Percentiles rank a stretch among this genome's conserved stretches.
phyloP scores from a whole-genome alignment of 2,888 invertebrate genomes.

The Cephonodes hylas region DNA sequence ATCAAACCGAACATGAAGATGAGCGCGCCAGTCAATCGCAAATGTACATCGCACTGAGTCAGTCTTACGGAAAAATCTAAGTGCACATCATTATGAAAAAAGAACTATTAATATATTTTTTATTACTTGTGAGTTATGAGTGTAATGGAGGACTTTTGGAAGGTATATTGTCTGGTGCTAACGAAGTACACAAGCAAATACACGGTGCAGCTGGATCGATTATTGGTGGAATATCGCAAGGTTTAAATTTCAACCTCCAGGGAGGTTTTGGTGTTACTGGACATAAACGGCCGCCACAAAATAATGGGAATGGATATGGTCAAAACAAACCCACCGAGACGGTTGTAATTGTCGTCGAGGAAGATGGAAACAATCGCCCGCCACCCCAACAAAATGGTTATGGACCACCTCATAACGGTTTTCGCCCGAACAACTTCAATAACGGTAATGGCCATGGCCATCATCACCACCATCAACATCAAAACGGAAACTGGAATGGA shows the following conservation, averaged over 20 bases:
- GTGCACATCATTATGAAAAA: slow-evolving; percentile 21
- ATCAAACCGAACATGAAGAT: slow-evolving; percentile 33
- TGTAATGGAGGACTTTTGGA: slow-evolving; percentile 36
- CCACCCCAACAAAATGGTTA: slow-evolving; percentile 25
- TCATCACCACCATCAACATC: slow-evolving; percentile 16
- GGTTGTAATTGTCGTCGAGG: slow-evolving; percentile 42
- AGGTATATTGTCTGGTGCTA: slow-evolving; percentile 40
- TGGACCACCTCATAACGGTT: slow-evolving; percentile 27
- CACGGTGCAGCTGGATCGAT: slow-evolving; percentile 47
- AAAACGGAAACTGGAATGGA: slow-evolving; percentile 16
- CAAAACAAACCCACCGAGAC: slow-evolving; percentile 32
- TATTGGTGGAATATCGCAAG: slow-evolving; percentile 44
- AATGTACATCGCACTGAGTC: slow-evolving; percentile 28
- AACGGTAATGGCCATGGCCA: slow-evolving; percentile 12
- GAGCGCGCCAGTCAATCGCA: slow-evolving; percentile 42
- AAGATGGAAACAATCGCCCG: slow-evolving; percentile 27
- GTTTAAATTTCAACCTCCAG: slow-evolving; percentile 37
- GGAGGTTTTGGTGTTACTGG: slow-evolving; percentile 31
- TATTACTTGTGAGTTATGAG: slow-evolving; percentile 31
- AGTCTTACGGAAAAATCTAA: slow-evolving; percentile 11
- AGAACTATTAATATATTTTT: slow-evolving; percentile 28
- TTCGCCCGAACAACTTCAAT: slow-evolving; percentile 20
- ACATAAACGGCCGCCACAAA: slow-evolving; percentile 17
- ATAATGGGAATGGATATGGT: slow-evolving; percentile 25
- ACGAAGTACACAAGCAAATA: slow-evolving; percentile 37